Evolutionary conservation across 2,113 vertebrate species (phyloP).

Genomic region (Eupsittula cactorum): DNA sequence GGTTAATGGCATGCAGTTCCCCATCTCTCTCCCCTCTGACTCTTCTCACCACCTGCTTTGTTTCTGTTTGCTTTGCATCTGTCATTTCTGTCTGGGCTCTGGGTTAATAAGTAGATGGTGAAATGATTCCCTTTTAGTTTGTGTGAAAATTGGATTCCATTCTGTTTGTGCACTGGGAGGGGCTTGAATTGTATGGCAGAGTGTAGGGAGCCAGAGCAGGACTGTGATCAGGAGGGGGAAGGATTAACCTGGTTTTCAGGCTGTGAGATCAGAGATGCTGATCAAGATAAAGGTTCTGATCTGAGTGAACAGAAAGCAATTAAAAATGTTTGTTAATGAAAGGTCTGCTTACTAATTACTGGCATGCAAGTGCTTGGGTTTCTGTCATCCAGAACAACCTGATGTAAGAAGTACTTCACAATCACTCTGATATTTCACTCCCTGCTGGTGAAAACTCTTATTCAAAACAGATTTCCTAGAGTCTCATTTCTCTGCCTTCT

Average conservation of each 20-base stretch:
- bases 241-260: background rate
- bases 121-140: background rate
- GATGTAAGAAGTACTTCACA: background rate
- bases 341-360: background rate
- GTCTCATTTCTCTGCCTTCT: background rate
- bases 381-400: background rate
- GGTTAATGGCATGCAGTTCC: slow-evolving; percentile 87
- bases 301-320: background rate
- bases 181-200: slow-evolving; percentile 35
- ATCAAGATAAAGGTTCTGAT: background rate
- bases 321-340: background rate
- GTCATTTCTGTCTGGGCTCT: slow-evolving; percentile 47
- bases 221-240: background rate
- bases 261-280: background rate
- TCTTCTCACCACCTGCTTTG: slow-evolving; percentile 73
- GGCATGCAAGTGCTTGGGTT: background rate
- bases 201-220: background rate
- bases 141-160: background rate
- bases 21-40: slow-evolving; percentile 34
- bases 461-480: background rate
- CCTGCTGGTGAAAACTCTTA: background rate
- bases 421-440: background rate
- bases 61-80: slow-evolving; percentile 68
- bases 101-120: slow-evolving; percentile 17
- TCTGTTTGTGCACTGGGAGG: background rate